Base-by-base conservation (phyloP, 2,113 vertebrate species). In the Plestiodon gilberti region DNA sequence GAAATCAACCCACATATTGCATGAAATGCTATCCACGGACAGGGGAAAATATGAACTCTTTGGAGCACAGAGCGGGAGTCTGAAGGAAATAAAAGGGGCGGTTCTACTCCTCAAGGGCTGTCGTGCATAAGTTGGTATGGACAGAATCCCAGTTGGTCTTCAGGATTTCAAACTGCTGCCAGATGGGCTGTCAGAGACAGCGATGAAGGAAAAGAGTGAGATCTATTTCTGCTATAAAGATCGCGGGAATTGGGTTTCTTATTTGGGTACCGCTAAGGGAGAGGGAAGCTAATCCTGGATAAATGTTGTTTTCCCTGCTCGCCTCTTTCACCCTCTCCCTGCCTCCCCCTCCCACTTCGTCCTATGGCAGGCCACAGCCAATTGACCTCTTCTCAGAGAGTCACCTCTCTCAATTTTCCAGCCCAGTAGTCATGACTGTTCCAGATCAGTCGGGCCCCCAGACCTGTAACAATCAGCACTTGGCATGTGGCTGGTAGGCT, bases 381-480 rank as follows among this genome's bases (percentile, higher is more conserved):
- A 84, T 64, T 86, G 69, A 74, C 69, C 69, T 81, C 67, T 80
- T 73, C 77, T 80, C 84, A 43, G 65, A 81, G 28, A 86, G 30
- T 48, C 78, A 79, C 67, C 82, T 64, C 82, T 84, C 71, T 84
- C 59, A 84, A 84, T 84, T 81, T 80, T 81, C 84, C 57, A 86
- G 30, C 78, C 38, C 67, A 81, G 55, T 62, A 86, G 77, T 81
- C 84, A 86, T 86, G 67, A 74, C 69, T 86, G 57, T 80, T 86
- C 69, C 78, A 74, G 57, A 86, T 86, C 67, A 62, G 70, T 30
- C 84, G 73, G 59, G 69, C 30, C 78, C 71, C 43, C 40, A 33
- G 64, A 85, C 71, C 83, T 85, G 83, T 70, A 78, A 78, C 76
- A 85, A 78, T 70, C 75, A 85, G 59, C 43, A 28, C 59, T 86